A percentile compares a stretch with the other conserved stretches of the same genome.
phyloP scores from a whole-genome alignment of 2,888 invertebrate species.

The Lepidocyrtinus sp. region DNA sequence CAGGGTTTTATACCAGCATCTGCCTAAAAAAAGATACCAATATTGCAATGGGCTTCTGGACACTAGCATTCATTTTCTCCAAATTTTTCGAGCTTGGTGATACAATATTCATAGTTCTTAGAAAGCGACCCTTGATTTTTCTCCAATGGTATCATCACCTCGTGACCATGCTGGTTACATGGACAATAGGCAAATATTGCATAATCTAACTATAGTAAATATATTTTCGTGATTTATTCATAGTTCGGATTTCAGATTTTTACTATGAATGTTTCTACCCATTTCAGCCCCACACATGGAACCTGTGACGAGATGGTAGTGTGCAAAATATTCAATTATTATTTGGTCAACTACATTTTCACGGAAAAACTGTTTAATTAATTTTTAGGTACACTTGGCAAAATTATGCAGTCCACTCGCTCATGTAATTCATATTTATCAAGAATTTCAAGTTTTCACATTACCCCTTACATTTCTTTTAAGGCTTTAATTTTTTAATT shows the following conservation, averaged over 20 bases:
- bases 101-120: constrained; percentile 84
- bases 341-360: background rate
- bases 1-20: constrained; percentile 76
- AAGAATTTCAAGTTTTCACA: no score
- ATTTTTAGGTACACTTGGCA: constrained; percentile 85
- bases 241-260: no score
- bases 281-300: constrained; percentile 19
- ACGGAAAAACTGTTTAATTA: no score
- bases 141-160: constrained; percentile 95
- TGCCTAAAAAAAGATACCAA: constrained; percentile 65
- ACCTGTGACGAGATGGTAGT: constrained; percentile 28
- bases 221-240: constrained; percentile 16
- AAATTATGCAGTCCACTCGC: constrained; percentile 94
- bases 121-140: constrained; percentile 94
- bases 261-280: no score
- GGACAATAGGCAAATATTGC: constrained; percentile 83
- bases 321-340: background rate
- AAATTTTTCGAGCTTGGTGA: constrained; percentile 54
- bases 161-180: constrained; percentile 92
- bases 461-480: no score
- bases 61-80: constrained; percentile 10
- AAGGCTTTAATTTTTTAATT: no score
- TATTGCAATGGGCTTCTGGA: background rate
- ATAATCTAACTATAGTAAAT: no score
- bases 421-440: no score